Base-by-base conservation (phyloP, 2,113 vertebrate genomes). In the Clarias gariepinus region DNA sequence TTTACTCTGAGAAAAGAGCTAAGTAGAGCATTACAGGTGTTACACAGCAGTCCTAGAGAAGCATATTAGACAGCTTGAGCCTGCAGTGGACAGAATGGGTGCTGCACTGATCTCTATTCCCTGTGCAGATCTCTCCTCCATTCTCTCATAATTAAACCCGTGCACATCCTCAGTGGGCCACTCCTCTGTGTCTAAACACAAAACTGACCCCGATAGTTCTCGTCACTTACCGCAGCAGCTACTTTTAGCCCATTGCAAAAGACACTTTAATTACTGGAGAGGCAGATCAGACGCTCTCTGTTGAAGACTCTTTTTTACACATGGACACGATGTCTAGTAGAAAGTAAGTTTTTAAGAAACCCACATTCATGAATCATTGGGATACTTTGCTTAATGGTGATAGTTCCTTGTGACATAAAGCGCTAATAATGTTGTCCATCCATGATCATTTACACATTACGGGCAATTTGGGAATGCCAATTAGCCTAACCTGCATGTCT, bases 91-190 rank as follows among this genome's bases (percentile, higher is more conserved):
- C 85, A 81, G 78, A 61, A 81, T 73, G 66, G 66, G 78, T 81
- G 61, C 83, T 61, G 23, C 30, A 25, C 41, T 57, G 58, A 69
- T 68, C n/a, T 55, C 81, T 33, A n/a, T 85, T 80, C 84, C 76
- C 63, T 41, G 33, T 2, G 7, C 61, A 28, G 66, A 52, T 73
- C 33, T 86, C n/a, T 71, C 36, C 64, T 81, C 18, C 7, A 12
- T 74, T 76, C 77, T 86, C 30, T 61, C 55, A 52, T 86, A 86
- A 86, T 86, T 81, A 81, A 66, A 81, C 69, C 33, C 85, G 36
- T 36, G 10, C 52, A 68, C 41, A 23, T 36, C 28, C 64, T 81
- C 78, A 47, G 28, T 30, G 78, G 85, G 55, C 66, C 78, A 23
- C 19, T 47, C 30, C 16, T 61, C 83, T 52, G 28, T 77, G 58